These are phyloP conservation scores for Rhodeus uyekii DNA, from an alignment of 2,797 vertebrate species.

Conservation along the genomic window DNA sequence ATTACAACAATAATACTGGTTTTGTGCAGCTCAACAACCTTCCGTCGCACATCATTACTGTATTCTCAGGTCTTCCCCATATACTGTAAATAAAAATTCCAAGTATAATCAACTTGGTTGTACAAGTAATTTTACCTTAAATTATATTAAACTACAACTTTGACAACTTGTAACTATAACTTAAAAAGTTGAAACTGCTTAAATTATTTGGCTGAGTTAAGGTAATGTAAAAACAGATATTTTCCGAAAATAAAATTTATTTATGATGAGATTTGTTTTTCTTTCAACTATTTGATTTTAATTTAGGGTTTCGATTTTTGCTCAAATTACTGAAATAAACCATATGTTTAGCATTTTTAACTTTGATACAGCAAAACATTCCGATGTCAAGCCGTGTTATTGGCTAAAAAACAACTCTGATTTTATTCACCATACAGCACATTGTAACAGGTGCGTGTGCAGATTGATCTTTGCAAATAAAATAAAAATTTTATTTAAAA, in stretches of 20 bases:
- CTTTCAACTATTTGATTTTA: no score
- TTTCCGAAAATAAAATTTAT: no score
- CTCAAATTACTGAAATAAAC: neutral
- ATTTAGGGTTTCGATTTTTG: neutral
- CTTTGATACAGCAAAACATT: neutral
- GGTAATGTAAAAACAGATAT: neutral
- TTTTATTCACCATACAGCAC: no score
- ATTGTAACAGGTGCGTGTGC: no score
- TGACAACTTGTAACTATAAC: no score
- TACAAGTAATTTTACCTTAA: neutral
- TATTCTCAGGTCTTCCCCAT: neutral
- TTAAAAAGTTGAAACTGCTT: neutral
- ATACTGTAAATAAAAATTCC: neutral
- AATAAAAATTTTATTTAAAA: no score
- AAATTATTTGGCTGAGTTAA: neutral
- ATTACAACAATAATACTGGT: neutral
- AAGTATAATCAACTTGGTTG: no score
- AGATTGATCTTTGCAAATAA: no score
- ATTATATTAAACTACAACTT: neutral
- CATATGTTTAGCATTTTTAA: neutral
- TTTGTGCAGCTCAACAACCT: neutral
- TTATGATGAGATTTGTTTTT: no score
- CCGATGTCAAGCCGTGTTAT: neutral
- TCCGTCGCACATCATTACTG: neutral
- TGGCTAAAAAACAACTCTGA: neutral